Base-by-base conservation (phyloP, 2,797 vertebrate species). In the Sebastiscus albofasciatus region DNA sequence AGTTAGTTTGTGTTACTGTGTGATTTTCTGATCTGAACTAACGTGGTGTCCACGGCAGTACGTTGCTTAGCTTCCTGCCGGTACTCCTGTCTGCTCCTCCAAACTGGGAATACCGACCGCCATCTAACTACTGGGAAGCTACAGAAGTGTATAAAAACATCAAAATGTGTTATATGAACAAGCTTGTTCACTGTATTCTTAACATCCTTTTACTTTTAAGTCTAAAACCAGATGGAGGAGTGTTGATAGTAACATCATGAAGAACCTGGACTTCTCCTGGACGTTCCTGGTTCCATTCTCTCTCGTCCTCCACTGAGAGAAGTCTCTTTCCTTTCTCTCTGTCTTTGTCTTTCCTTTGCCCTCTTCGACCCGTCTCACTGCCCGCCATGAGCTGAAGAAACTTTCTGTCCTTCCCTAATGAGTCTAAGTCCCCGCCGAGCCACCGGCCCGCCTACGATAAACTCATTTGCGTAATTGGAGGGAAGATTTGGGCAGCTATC, bases 401-500 rank as follows among this genome's bases (percentile, higher is more conserved):
- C 70, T n/a, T 62, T 82, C 69, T 59, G 79, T 85, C 70, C 81
- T 62, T 67, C 77, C 46, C 87, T 88, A 93, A 92, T 88, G 91
- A 92, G 89, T 34, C 56, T 2, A 81, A 75, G 83, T 88, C 81
- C 82, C 68, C 1, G 68, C 84, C 59, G 81, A 79, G 75, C 80
- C 71, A 31, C 14, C 6, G 18, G 59, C 49, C 72, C 80, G 67
- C 81, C 86, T 66, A 79, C 79, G 62, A 12, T 31, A 77, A 72
- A 76, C 86, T 89, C 69, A 90, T 93, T 90, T 88, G 85, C 2
- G 82, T 92, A 92, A 94, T 91, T 88, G 81, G 89, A 82, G 66
- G 72, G 70, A 81, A 84, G 77, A 87, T 90, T 89, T 90, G 74
- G 67, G 61, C 82, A 9, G 60, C 72, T 74, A 83, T 87, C 76